Conservation (phyloP, 2,113 vertebrate species). For the Cygnus atratus region DNA sequence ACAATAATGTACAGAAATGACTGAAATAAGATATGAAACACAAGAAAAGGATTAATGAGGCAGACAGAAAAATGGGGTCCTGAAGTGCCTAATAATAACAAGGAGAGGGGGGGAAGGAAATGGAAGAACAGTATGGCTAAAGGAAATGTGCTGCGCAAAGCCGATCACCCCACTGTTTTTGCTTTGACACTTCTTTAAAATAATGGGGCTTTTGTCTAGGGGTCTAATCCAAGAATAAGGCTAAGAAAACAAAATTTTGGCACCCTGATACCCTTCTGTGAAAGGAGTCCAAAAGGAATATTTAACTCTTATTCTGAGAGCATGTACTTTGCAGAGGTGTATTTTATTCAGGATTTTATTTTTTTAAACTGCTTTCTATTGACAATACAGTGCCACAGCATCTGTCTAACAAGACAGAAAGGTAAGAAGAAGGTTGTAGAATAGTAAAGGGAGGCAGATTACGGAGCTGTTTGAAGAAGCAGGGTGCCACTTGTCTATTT, state of each 20-base stretch:
- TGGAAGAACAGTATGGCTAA: background rate
- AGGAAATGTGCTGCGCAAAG: background rate
- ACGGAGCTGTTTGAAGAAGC: background rate
- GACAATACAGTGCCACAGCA: background rate
- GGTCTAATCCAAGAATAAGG: background rate
- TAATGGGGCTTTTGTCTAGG: background rate
- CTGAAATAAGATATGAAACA: slow-evolving; percentile 2
- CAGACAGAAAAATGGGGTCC: background rate
- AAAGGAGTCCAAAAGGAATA: background rate
- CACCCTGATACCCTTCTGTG: background rate
- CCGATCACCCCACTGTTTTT: background rate
- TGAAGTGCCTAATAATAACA: background rate
- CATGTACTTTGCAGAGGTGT: background rate
- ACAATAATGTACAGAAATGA: background rate
- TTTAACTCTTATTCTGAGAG: background rate
- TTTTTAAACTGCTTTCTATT: background rate
- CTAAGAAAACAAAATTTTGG: background rate
- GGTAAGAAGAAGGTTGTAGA: background rate
- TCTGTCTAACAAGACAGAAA: background rate
- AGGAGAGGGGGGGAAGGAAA: background rate
- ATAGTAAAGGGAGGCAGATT: background rate
- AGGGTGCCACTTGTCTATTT: background rate
- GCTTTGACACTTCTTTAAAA: background rate
- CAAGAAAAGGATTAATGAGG: slow-evolving; percentile 14
- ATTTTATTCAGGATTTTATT: background rate